These are phyloP conservation scores for Clusia tigrina DNA, from an alignment of 2,888 invertebrate species.

Conservation along the genomic window DNA sequence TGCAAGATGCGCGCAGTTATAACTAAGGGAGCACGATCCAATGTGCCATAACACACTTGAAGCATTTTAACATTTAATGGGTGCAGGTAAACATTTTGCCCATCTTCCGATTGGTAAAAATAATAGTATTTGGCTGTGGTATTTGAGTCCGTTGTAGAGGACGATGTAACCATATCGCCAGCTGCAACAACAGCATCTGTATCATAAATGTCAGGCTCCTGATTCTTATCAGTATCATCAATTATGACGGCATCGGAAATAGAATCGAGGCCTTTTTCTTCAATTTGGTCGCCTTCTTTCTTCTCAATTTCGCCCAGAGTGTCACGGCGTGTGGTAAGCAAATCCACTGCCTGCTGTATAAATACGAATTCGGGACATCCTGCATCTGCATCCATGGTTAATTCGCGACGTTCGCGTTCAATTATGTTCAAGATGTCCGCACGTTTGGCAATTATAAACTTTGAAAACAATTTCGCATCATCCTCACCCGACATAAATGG, in stretches of 20 bases:
- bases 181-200: neutral
- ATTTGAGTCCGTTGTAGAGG: conserved; percentile 45
- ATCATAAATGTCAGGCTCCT: neutral
- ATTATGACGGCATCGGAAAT: conserved; percentile 16
- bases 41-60: conserved; percentile 82
- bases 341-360: conserved; percentile 81
- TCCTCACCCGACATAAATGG: conserved; percentile 66
- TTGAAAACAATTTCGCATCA: conserved; percentile 67
- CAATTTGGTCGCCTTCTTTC: conserved; percentile 35
- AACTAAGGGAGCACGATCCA: conserved; percentile 78
- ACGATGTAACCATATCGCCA: conserved; percentile 5
- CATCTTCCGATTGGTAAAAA: conserved; percentile 78
- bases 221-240: conserved; percentile 4
- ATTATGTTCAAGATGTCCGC: conserved; percentile 76
- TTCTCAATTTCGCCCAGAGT: conserved; percentile 43
- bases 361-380: conserved; percentile 85
- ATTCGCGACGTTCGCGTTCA: conserved; percentile 75
- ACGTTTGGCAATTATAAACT: conserved; percentile 77
- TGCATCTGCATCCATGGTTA: conserved; percentile 73
- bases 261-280: neutral
- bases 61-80: conserved; percentile 90
- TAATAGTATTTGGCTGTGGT: conserved; percentile 67
- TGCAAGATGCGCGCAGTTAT: conserved; percentile 85
- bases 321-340: conserved; percentile 66
- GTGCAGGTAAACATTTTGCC: conserved; percentile 91